Base-by-base conservation (phyloP, 2,888 invertebrate genomes). In the Luffia ferchaultella region DNA sequence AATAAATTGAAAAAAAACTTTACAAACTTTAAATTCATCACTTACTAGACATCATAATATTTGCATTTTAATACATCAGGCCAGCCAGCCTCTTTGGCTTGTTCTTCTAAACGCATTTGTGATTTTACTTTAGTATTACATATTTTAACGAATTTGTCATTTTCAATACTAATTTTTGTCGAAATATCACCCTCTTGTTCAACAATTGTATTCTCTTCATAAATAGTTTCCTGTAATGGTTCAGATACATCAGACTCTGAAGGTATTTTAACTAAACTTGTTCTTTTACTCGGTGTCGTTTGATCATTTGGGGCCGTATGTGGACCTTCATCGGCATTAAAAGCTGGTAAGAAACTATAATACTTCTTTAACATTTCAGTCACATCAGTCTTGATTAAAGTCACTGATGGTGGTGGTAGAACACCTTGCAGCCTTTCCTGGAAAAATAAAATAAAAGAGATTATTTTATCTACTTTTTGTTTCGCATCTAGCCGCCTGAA, bases 21-120 rank as follows among this genome's bases (percentile, higher is more conserved):
- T n/a, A n/a, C n/a, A n/a, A n/a, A n/a, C n/a, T n/a, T n/a, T 30
- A 12, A 45, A 48, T n/a, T 18, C 48, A 54, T 57, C 67, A 87
- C 88, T 87, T 73, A 93, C 92, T 90, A 86, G 53, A 93, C 83
- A 63, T 91, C 93, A 76, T 90, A 87, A 64, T 86, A 86, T 66
- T 88, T 86, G 57, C 88, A 88, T 53, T 86, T 79, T 49, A 88
- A 68, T 16, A 88, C 70, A 48, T 88, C 80, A 1, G 91, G 89
- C 89, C 90, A 93, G 1, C 60, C 43, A 18, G 65, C 66, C 17
- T 73, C 68, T 12, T 62, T 67, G 19, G 82, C 85, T 48, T 85
- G 77, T 16, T 56, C 56, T 57, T 77, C 70, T 1, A 72, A 64
- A 48, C 67, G 60, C 65, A 71, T 66, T 55, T 76, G 30, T 74